phyloP scores from a whole-genome alignment of 2,888 invertebrate genomes.

The Plagiodera versicolora region DNA sequence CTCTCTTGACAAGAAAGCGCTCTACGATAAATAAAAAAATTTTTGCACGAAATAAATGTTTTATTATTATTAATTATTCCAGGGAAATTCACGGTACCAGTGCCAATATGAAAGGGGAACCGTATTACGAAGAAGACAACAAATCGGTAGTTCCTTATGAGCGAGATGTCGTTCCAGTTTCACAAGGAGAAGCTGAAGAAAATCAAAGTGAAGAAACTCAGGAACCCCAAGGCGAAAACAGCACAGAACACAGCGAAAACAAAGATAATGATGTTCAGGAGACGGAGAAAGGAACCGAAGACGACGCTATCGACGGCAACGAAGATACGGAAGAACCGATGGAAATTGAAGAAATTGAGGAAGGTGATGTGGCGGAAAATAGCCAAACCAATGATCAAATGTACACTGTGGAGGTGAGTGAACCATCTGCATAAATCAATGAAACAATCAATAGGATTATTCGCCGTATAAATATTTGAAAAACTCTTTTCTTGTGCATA shows the following conservation, averaged over 20 bases:
- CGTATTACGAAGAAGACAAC: constrained; percentile 37
- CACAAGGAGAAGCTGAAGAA: constrained; percentile 9
- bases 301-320: constrained; percentile 20
- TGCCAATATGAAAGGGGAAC: constrained; percentile 43
- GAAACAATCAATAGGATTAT: background rate
- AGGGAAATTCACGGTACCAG: constrained; percentile 31
- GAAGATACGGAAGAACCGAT: constrained; percentile 32
- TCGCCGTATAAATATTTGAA: too few relatives aligned
- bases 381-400: constrained; percentile 15
- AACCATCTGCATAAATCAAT: background rate
- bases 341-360: constrained; percentile 33
- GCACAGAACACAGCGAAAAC: background rate
- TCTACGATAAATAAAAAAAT: too few relatives aligned
- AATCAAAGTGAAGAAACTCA: background rate
- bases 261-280: background rate
- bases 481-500: background rate
- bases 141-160: constrained; percentile 28
- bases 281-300: constrained; percentile 10
- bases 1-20: too few relatives aligned
- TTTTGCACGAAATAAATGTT: too few relatives aligned
- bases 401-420: constrained; percentile 7
- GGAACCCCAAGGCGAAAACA: constrained; percentile 4
- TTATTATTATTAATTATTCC: too few relatives aligned
- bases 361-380: background rate
- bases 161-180: background rate